These are phyloP conservation scores for Bilobella aurantiaca DNA, from an alignment of 1,140 invertebrate species.

Conservation along the genomic window DNA sequence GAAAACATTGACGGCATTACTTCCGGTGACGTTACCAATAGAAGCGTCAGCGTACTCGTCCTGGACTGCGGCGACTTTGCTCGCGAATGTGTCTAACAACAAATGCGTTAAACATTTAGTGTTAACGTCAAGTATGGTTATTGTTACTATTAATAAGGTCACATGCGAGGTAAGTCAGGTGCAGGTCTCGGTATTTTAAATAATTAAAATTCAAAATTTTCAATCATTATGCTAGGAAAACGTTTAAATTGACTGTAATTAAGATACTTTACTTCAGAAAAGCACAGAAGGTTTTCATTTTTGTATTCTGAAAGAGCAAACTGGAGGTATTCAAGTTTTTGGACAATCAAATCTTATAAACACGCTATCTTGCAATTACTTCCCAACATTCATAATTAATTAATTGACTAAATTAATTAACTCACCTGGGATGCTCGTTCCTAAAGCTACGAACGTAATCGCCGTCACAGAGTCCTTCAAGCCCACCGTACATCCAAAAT, in stretches of 20 bases:
- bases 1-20: slow-evolving; percentile 94
- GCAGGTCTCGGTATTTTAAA: too few relatives aligned
- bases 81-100: slow-evolving; percentile 89
- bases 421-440: slow-evolving; percentile 54
- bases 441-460: slow-evolving; percentile 54
- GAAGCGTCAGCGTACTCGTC: slow-evolving; percentile 98
- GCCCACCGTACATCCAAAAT: slow-evolving; percentile 53
- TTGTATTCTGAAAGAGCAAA: too few relatives aligned
- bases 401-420: too few relatives aligned
- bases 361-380: too few relatives aligned
- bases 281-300: too few relatives aligned
- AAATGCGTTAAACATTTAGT: background rate
- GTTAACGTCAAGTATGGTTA: background rate
- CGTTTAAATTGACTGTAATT: too few relatives aligned
- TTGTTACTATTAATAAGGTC: too few relatives aligned
- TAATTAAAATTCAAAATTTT: too few relatives aligned
- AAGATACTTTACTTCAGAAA: too few relatives aligned
- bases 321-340: background rate
- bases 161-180: too few relatives aligned
- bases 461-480: slow-evolving; percentile 55
- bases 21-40: slow-evolving; percentile 96
- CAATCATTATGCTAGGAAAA: too few relatives aligned
- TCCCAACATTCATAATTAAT: too few relatives aligned
- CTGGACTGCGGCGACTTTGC: slow-evolving; percentile 93
- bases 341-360: background rate